Evolutionary conservation across 2,888 invertebrate genomes (phyloP), one percentile per base, ranked within the genome.

Genomic region (Cynaeus angustus): DNA sequence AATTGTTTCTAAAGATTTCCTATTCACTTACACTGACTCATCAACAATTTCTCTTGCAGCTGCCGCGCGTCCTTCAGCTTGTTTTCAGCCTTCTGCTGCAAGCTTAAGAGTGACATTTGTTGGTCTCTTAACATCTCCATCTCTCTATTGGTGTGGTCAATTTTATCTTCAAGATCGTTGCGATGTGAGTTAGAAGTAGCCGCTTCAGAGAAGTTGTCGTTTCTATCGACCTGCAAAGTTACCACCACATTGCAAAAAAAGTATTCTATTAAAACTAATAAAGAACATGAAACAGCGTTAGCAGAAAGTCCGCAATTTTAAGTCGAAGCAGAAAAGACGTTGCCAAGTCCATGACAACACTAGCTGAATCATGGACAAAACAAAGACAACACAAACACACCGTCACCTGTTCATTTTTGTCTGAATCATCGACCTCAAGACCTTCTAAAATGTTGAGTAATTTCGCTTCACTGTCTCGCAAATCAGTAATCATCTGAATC

Each of bases 381-480:
- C 33, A 68, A 28, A 7, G 13, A 21, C 8, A 37, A 8, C 7
- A 13, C 13, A 33, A 38, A 48, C 64, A 64, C 56, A 66, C 76
- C 73, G 41, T 71, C 74, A 76, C 76, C 62, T 74, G 67, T 16
- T 68, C 69, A 62, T 43, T 73, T 68, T 70, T 72, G 16, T 68
- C 66, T 48, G 58, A 67, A 64, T 76, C 76, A 70, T 53, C 68
- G 10, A 30, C 78, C 67, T 77, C 75, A 68, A 78, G 75, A 71
- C 85, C 83, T 72, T 83, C 83, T 79, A 91, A 84, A 70, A 91
- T 87, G 78, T 85, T 86, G 78, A 88, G 86, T 75, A 92, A 85
- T 83, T 91, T 92, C 66, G 82, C 86, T 85, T 92, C 92, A 81
- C 92, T 92, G 82, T 92, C 92, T 84, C 88, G 88, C 75, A 92